Evolutionary conservation across 2,113 vertebrate genomes (phyloP).

Genomic region (Tonatia bakeri): DNA sequence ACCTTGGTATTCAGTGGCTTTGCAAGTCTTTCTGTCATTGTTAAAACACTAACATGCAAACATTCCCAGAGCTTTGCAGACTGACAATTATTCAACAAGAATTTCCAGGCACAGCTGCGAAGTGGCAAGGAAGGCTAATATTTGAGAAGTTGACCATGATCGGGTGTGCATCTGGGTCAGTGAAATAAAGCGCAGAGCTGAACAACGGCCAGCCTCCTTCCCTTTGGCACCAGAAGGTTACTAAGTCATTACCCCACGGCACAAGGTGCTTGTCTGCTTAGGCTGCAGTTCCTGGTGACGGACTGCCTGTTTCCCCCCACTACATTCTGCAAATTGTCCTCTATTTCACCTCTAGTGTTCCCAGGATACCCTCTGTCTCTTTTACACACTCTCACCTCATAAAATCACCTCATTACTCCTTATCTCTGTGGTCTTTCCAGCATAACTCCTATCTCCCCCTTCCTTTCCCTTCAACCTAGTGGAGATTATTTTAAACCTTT

Average conservation of each 20-base stretch:
- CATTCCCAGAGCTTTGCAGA: neutral
- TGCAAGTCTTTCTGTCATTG: neutral
- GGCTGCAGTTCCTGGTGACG: neutral
- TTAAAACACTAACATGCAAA: neutral
- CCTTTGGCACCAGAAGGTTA: neutral
- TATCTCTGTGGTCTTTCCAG: neutral
- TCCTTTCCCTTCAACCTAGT: neutral
- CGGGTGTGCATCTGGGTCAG: neutral
- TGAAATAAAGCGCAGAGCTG: neutral
- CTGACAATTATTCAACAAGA: neutral
- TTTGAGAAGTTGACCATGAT: neutral
- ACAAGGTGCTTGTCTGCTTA: neutral
- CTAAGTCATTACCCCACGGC: accelerated
- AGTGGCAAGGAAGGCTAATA: neutral
- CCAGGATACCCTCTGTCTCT: neutral
- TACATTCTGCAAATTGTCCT: neutral
- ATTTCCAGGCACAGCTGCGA: neutral
- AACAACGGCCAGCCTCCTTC: neutral
- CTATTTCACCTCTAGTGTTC: neutral
- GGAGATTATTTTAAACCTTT: slow-evolving; percentile 7
- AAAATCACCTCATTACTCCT: slow-evolving; percentile 29
- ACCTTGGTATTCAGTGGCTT: neutral
- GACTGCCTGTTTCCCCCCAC: neutral
- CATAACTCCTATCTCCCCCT: neutral
- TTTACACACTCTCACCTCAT: neutral